Conservation (phyloP, 2,113 vertebrate species). For the Prochilodus magdalenae region DNA sequence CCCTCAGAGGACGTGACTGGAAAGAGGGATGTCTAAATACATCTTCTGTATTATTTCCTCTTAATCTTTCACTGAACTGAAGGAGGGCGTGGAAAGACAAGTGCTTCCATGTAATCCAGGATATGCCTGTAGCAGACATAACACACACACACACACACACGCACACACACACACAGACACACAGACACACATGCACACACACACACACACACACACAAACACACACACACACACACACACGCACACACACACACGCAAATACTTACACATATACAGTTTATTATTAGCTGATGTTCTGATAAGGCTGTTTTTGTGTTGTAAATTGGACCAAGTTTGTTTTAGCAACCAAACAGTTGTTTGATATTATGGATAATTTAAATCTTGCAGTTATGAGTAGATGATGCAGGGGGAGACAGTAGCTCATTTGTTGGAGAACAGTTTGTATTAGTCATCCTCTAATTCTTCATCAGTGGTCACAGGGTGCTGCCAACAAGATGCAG, state of each 20-base stretch:
- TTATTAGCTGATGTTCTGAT: slow-evolving; percentile 14
- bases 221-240: slow-evolving; percentile 7
- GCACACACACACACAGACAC: slow-evolving; percentile 45
- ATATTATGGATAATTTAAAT: not conserved
- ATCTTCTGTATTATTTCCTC: slow-evolving; percentile 22
- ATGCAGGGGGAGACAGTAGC: no score
- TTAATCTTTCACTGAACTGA: slow-evolving; percentile 16
- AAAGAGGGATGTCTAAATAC: slow-evolving; percentile 31
- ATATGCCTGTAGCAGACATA: slow-evolving; percentile 33
- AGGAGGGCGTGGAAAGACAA: slow-evolving; percentile 6
- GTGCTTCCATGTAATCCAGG: slow-evolving; percentile 32
- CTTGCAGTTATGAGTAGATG: no score
- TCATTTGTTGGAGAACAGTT: no score
- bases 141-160: slow-evolving; percentile 4
- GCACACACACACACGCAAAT: not conserved
- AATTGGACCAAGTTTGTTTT: not conserved
- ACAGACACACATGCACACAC: slow-evolving; percentile 14
- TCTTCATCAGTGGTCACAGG: no score
- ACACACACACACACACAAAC: slow-evolving; percentile 3
- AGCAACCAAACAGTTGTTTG: not conserved
- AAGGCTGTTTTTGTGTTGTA: not conserved
- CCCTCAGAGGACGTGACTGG: slow-evolving; percentile 12
- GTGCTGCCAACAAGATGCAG: no score
- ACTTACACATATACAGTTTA: slow-evolving; percentile 38
- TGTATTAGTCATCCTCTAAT: no score